Conservation (phyloP, 92 coral and sea anemone species). For the Porites cylindrica region DNA sequence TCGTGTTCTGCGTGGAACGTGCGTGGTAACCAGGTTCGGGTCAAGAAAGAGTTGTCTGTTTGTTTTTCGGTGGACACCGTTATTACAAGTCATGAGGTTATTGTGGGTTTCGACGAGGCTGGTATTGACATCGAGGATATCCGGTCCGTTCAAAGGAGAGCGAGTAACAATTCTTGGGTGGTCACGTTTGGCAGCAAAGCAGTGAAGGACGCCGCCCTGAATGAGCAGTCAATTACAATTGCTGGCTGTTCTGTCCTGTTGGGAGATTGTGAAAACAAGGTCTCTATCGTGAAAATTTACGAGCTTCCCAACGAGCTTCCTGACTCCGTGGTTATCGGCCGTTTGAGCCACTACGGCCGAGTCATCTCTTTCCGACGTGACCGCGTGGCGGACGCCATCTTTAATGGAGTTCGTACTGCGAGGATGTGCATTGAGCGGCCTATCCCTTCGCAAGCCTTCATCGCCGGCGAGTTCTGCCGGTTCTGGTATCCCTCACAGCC, state of each 20-base stretch:
- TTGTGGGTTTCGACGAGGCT: no score
- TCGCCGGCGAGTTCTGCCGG: no score
- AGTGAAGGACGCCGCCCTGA: no score
- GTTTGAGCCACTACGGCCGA: neutral
- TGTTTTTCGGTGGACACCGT: neutral
- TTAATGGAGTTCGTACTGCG: no score
- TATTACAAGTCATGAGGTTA: neutral
- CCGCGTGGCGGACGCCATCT: no score
- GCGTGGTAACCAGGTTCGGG: no score
- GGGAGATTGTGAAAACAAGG: neutral
- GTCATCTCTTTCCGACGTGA: no score
- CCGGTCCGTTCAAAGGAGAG: no score
- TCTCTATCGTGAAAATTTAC: neutral
- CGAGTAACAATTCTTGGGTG: neutral
- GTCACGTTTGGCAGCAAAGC: no score
- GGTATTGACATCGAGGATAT: no score
- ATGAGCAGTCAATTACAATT: neutral
- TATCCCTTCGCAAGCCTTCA: no score
- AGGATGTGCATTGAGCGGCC: neutral
- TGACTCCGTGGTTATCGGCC: neutral
- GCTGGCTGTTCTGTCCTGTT: neutral
- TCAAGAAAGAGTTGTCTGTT: neutral
- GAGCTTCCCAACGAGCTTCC: constrained; percentile 1
- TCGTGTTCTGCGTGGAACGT: no score
- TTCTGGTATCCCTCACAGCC: neutral